Conservation (phyloP, 2,797 vertebrate genomes). For the Sebastes kiyomatsui region DNA sequence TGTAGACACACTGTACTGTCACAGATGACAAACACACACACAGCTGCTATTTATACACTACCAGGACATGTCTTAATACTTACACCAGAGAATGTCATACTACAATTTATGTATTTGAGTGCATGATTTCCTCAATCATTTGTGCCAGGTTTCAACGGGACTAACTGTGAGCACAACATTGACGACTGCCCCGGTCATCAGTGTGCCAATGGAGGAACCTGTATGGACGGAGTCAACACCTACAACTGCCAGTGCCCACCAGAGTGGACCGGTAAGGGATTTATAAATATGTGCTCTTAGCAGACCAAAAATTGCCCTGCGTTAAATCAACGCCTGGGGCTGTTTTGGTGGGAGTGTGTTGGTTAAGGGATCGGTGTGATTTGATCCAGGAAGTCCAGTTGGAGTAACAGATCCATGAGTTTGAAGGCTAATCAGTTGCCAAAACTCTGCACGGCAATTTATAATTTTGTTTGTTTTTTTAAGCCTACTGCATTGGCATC, state of each 20-base stretch:
- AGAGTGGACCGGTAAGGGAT: slow-evolving; percentile 91
- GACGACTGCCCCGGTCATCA: slow-evolving; percentile 93
- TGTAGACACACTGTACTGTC: slow-evolving; percentile 13
- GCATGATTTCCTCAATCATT: not conserved
- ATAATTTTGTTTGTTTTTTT: not conserved
- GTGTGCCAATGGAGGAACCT: slow-evolving; percentile 91
- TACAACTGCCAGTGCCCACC: slow-evolving; percentile 97
- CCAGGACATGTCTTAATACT: not conserved
- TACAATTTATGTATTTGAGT: not conserved
- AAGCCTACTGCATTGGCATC: not conserved
- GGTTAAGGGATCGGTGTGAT: not conserved
- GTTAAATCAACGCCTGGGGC: not conserved
- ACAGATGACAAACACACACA: slow-evolving; percentile 42
- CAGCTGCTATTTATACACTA: slow-evolving; percentile 27
- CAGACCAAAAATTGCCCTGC: not conserved
- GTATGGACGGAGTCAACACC: slow-evolving; percentile 95
- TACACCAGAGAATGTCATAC: not conserved
- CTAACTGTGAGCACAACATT: slow-evolving; percentile 90
- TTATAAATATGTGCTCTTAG: not conserved
- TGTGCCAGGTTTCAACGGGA: slow-evolving; percentile 90
- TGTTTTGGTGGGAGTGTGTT: not conserved
- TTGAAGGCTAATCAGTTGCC: not conserved
- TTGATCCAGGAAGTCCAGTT: not conserved
- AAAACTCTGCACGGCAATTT: not conserved
- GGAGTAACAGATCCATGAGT: not conserved